Conservation (phyloP, 2,113 vertebrate genomes). For the Enhydra lutris region DNA sequence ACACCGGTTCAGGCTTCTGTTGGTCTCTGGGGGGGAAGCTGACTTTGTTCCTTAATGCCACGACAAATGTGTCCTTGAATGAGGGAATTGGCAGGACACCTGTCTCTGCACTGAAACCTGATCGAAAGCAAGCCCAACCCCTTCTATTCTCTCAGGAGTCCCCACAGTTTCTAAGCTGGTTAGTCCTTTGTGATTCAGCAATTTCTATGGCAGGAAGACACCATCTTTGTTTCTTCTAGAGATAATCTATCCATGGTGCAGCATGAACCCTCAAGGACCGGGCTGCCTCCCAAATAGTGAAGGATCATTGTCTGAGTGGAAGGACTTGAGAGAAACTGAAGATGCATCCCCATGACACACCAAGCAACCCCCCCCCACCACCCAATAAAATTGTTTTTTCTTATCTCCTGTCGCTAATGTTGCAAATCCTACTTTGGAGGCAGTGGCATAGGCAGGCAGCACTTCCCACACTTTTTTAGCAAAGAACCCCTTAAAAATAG, state of each 20-base stretch:
- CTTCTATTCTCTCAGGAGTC: conserved; percentile 36
- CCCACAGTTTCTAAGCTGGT: conserved; percentile 34
- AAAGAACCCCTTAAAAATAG: background rate
- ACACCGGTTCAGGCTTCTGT: conserved; percentile 11
- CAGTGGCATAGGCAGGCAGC: background rate
- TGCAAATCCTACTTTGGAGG: background rate
- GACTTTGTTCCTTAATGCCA: conserved; percentile 63
- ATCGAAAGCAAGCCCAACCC: conserved; percentile 3
- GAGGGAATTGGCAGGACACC: conserved; percentile 46
- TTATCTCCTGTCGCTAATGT: background rate
- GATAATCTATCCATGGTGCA: background rate
- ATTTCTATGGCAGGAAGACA: background rate
- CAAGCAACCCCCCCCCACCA: background rate
- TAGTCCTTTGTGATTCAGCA: conserved; percentile 21
- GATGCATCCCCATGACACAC: background rate
- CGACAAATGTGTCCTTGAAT: conserved; percentile 66
- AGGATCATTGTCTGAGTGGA: background rate
- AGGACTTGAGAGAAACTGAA: background rate
- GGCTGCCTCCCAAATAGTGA: background rate
- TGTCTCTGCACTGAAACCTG: conserved; percentile 48
- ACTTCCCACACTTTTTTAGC: background rate
- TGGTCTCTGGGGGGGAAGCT: background rate
- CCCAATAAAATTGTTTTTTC: background rate
- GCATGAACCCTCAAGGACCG: background rate
- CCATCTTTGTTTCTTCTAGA: background rate